Evolutionary conservation across 2,888 invertebrate species (phyloP), one percentile per base, ranked within the genome.

Genomic region (Scelioninae gen. 2): DNA sequence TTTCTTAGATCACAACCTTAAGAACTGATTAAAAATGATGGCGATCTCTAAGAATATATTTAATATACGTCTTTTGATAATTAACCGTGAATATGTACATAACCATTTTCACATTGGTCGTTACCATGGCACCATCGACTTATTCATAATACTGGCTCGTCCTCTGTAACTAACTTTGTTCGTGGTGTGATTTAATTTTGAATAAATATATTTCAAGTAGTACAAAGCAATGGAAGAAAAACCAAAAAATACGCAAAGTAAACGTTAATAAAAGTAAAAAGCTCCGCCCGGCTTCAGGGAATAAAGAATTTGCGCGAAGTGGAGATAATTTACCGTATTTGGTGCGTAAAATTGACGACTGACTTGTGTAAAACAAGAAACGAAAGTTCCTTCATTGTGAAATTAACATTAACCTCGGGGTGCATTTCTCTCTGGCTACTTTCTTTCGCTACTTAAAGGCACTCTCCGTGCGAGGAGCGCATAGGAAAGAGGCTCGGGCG

Each of bases 391-490:
- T 35, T 68, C 68, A 73, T 73, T 73, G 73, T 68, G 73, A 73
- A 73, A 73, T 73, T 73, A 73, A 73, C 73, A 73, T 73, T 58
- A 73, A 73, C 73, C 73, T 64, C 68, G 37, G 68, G 64, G 57
- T 37, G 58, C 53, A 39, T 68, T 69, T 68, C 63, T 57, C 58
- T 63, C 35, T 64, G 18, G 53, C 41, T n/a, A n/a, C 39, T 68
- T 73, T 63, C 68, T 68, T 68, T 73, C 39, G 63, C 73, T 73
- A 73, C 73, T 73, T 73, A 69, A 69, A 69, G 53, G 58, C 64
- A 63, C 73, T 73, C 64, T 68, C 22, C 41, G 71, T 41, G 60
- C 65, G 53, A 58, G 65, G 16, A 41, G 55, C 18, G 73, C 63
- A 68, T 68, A 68, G 57, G 50, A 67, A 73, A 68, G 63, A 73